phyloP scores from a whole-genome alignment of 2,888 invertebrate genomes.

The Mallateleia sp. region DNA sequence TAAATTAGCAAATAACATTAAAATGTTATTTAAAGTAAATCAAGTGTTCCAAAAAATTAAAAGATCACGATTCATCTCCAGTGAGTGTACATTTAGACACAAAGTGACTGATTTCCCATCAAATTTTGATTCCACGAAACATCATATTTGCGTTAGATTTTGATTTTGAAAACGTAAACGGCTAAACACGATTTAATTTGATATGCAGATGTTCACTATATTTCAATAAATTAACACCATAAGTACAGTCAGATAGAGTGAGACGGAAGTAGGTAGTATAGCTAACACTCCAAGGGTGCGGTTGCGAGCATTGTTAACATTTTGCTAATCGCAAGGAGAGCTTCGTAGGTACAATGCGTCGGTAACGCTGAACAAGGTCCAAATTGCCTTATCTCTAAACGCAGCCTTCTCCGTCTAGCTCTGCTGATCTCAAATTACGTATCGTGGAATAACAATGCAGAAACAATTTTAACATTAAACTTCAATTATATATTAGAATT shows the following conservation, averaged over 20 bases:
- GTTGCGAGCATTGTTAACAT: conserved; percentile 76
- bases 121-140: no score
- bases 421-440: conserved; percentile 44
- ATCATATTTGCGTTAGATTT: no score
- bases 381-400: conserved; percentile 75
- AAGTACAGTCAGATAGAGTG: conserved; percentile 25
- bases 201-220: conserved; percentile 47
- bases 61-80: no score
- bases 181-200: conserved; percentile 40
- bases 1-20: no score
- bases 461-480: no score
- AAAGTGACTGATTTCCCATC: no score
- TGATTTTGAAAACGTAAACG: conserved; percentile 8
- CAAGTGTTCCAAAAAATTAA: no score
- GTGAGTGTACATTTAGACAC: no score
- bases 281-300: conserved; percentile 63
- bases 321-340: conserved; percentile 76
- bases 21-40: no score
- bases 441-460: conserved; percentile 50
- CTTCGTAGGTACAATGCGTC: conserved; percentile 68
- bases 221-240: conserved; percentile 46
- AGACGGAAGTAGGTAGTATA: conserved; percentile 23
- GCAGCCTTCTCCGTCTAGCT: conserved; percentile 59
- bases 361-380: conserved; percentile 70
- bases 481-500: no score